phyloP scores from a whole-genome alignment of 2,113 vertebrate genomes.

The Pheucticus melanocephalus region DNA sequence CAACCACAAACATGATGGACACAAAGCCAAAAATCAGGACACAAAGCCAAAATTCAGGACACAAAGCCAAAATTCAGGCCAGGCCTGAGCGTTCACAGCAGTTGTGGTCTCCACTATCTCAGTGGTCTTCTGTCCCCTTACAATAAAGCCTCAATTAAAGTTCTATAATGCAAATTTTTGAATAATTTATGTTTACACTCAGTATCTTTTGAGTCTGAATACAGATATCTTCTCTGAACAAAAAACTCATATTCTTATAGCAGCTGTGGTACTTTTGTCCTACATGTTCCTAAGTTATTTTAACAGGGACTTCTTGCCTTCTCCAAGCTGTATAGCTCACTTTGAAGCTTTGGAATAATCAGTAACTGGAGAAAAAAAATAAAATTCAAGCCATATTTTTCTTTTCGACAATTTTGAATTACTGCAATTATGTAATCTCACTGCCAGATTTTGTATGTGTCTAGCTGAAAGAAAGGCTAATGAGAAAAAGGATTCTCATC shows the following conservation, averaged over 20 bases:
- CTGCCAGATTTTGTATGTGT: neutral
- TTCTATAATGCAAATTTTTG: neutral
- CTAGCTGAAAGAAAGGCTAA: constrained; percentile 12
- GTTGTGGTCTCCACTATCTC: neutral
- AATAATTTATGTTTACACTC: neutral
- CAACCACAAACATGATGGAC: neutral
- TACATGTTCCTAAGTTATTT: neutral
- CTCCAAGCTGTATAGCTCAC: neutral
- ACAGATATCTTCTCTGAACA: neutral
- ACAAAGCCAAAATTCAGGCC: neutral
- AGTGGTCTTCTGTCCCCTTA: neutral
- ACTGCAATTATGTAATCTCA: neutral
- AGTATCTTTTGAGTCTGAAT: neutral
- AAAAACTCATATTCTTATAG: neutral
- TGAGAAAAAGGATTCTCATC: neutral
- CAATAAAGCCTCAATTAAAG: neutral
- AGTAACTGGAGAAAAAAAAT: neutral
- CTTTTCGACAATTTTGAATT: neutral
- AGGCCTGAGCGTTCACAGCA: neutral
- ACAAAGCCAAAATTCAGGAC: neutral
- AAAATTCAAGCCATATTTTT: neutral
- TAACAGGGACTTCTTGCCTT: neutral
- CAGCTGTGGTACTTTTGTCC: neutral
- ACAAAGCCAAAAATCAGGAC: neutral
- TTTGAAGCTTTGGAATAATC: neutral